Evolutionary conservation across 2,888 invertebrate genomes (phyloP).

Genomic region (Muscina levida): DNA sequence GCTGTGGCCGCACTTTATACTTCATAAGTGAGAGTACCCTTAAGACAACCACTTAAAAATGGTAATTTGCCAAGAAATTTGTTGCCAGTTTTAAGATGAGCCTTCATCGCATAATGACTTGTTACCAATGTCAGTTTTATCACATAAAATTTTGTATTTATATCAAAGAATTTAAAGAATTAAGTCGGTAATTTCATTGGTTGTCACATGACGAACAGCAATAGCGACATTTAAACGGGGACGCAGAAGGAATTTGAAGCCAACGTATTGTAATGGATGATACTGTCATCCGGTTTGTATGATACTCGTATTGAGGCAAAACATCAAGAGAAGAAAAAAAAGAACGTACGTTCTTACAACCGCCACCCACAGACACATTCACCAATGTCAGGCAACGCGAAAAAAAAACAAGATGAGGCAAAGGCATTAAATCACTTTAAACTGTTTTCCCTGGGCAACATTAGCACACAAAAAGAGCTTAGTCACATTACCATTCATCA

Average conservation of each 20-base stretch:
- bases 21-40: background rate
- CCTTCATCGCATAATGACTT: background rate
- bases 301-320: too few species aligned
- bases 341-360: too few species aligned
- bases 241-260: background rate
- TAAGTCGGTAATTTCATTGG: background rate
- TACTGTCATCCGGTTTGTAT: background rate
- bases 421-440: conserved; percentile 8
- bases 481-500: conserved; percentile 24
- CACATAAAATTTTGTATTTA: conserved; percentile 47
- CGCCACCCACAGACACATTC: too few species aligned
- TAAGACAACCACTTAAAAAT: background rate
- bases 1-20: too few species aligned
- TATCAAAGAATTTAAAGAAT: conserved; percentile 24
- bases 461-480: background rate
- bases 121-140: conserved; percentile 7
- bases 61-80: background rate
- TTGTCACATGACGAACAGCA: background rate
- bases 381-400: too few species aligned
- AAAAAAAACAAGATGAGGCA: too few species aligned
- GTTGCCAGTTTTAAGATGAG: background rate
- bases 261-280: conserved; percentile 2
- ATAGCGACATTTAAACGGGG: background rate
- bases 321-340: too few species aligned
- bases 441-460: background rate